These are phyloP conservation scores for Cryptoblepharus egeriae DNA, from an alignment of 2,797 vertebrate genomes.

Conservation along the genomic window DNA sequence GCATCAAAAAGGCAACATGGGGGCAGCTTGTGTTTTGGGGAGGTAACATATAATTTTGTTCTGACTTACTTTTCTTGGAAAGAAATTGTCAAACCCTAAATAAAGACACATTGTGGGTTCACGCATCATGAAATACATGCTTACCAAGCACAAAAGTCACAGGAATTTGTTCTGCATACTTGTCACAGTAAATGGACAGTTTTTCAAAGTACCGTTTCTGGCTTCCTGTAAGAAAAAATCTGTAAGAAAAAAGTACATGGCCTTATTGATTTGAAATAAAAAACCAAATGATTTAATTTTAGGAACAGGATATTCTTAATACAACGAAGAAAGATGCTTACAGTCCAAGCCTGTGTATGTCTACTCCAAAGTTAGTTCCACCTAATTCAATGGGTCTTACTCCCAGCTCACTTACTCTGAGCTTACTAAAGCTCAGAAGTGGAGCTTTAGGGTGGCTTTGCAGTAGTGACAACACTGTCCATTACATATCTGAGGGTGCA, in stretches of 20 bases:
- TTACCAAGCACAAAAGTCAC: slow-evolving; percentile 96
- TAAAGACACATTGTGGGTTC: slow-evolving; percentile 51
- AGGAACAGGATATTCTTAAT: slow-evolving; percentile 29
- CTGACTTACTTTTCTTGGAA: slow-evolving; percentile 48
- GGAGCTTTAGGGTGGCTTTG: background rate
- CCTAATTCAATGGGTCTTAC: too few relatives aligned
- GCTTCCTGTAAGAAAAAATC: slow-evolving; percentile 85
- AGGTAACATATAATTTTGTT: slow-evolving; percentile 14
- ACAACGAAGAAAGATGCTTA: slow-evolving; percentile 2
- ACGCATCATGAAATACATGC: slow-evolving; percentile 62
- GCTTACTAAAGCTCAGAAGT: too few relatives aligned
- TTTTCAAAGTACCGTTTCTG: slow-evolving; percentile 94
- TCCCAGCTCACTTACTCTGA: too few relatives aligned
- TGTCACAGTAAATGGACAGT: slow-evolving; percentile 92
- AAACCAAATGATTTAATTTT: slow-evolving; percentile 63
- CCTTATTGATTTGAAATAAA: slow-evolving; percentile 57
- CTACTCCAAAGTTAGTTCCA: too few relatives aligned
- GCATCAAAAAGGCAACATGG: background rate
- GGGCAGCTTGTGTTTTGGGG: too few relatives aligned
- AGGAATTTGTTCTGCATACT: slow-evolving; percentile 94
- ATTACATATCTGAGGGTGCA: too few relatives aligned
- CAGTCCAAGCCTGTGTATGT: too few relatives aligned
- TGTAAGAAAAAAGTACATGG: slow-evolving; percentile 79
- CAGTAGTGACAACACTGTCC: background rate
- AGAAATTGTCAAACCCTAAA: slow-evolving; percentile 41